phyloP scores from a whole-genome alignment of 2,113 vertebrate species.

The Bubalus kerabau region DNA sequence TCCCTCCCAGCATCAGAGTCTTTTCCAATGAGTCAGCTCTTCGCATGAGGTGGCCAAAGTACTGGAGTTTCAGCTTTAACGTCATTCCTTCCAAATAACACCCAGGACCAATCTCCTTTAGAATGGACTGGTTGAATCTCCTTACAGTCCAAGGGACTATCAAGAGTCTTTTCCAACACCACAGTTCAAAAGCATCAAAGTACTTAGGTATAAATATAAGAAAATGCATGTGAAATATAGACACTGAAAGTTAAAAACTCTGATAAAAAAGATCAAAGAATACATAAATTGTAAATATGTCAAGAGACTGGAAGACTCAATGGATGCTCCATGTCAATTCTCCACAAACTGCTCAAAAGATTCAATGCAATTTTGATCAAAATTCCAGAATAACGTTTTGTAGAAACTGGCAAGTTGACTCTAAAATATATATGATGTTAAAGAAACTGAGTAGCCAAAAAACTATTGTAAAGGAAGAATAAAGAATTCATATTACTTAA shows the following conservation, averaged over 20 bases:
- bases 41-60: too few species aligned
- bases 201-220: background rate
- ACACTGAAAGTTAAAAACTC: background rate
- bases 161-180: too few species aligned
- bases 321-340: background rate
- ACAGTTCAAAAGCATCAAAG: too few species aligned
- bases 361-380: background rate
- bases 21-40: too few species aligned
- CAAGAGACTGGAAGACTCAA: background rate
- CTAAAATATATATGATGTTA: background rate
- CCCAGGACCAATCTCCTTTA: too few species aligned
- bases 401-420: background rate
- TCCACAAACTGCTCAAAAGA: background rate
- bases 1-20: too few species aligned
- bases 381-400: background rate
- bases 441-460: background rate
- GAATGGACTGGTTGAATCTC: too few species aligned
- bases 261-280: background rate
- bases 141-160: too few species aligned
- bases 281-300: background rate
- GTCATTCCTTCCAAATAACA: too few species aligned
- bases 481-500: background rate
- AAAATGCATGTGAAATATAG: background rate
- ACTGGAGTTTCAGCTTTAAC: too few species aligned
- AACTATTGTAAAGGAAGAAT: background rate